These are phyloP conservation scores for Calephelis nemesis DNA, from an alignment of 1,140 invertebrate genomes.

Conservation along the genomic window DNA sequence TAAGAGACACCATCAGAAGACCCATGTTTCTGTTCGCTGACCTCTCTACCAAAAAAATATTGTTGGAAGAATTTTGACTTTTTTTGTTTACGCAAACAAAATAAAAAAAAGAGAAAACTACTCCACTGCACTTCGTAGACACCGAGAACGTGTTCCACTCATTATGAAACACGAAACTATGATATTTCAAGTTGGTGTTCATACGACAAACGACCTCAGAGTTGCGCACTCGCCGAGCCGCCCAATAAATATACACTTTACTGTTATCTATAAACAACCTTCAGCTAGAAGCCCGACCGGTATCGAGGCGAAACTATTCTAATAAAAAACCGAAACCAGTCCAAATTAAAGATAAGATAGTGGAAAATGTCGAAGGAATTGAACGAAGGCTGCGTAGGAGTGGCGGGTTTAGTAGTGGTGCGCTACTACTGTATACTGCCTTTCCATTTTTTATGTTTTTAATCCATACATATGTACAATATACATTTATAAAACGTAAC, in stretches of 20 bases:
- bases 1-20: no score
- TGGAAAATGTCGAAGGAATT: conserved; percentile 58
- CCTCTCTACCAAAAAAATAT: no score
- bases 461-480: no score
- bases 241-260: conserved; percentile 74
- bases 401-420: conserved; percentile 18
- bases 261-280: conserved; percentile 76
- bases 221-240: conserved; percentile 55
- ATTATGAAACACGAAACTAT: conserved; percentile 77
- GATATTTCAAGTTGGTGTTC: conserved; percentile 63
- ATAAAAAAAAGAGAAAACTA: conserved; percentile 7
- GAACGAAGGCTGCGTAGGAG: conserved; percentile 49
- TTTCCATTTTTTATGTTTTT: not conserved
- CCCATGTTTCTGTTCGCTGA: no score
- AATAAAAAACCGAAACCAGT: conserved; percentile 76
- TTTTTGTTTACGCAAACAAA: not conserved
- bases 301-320: conserved; percentile 75
- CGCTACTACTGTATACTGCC: conserved; percentile 1
- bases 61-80: not conserved
- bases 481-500: no score
- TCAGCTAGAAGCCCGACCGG: conserved; percentile 66
- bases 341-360: conserved; percentile 73
- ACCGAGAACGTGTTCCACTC: conserved; percentile 71
- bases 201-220: conserved; percentile 53
- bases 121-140: conserved; percentile 53